Conservation (phyloP, 2,797 vertebrate species). For the Arnoldichthys spilopterus region DNA sequence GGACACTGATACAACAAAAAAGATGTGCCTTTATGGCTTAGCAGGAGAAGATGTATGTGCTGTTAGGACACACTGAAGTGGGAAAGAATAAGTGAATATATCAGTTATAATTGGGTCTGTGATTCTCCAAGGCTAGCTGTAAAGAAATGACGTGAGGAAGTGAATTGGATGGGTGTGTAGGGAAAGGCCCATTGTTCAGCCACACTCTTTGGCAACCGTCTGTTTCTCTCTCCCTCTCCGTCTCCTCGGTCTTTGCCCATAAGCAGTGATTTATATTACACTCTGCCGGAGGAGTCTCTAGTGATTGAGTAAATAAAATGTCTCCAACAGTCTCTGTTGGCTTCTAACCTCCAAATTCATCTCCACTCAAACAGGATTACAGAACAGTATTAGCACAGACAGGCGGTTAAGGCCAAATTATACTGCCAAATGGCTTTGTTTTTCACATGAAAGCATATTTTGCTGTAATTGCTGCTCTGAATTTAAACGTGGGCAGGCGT, state of each 20-base stretch:
- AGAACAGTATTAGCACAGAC: slow-evolving; percentile 47
- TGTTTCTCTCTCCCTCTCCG: slow-evolving; percentile 1
- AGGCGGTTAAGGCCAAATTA: slow-evolving; percentile 51
- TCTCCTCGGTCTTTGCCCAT: slow-evolving; percentile 36
- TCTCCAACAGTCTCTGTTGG: slow-evolving; percentile 42
- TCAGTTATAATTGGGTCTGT: slow-evolving; percentile 3
- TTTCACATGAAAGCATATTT: slow-evolving; percentile 60
- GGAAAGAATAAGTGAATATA: not conserved
- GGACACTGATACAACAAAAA: too few species aligned
- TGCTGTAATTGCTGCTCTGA: slow-evolving; percentile 57
- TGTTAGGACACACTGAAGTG: slow-evolving; percentile 30
- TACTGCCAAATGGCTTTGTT: slow-evolving; percentile 61
- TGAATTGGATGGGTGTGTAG: slow-evolving; percentile 65
- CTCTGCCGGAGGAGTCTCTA: slow-evolving; percentile 43
- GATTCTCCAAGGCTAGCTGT: slow-evolving; percentile 47
- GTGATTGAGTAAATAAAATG: slow-evolving; percentile 48
- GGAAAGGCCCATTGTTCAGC: slow-evolving; percentile 60
- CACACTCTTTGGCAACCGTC: slow-evolving; percentile 22
- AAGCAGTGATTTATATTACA: slow-evolving; percentile 46
- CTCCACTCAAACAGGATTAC: slow-evolving; percentile 59
- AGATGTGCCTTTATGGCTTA: too few species aligned
- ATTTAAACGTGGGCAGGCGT: slow-evolving; percentile 56
- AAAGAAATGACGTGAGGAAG: slow-evolving; percentile 60
- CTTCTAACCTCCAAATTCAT: slow-evolving; percentile 50
- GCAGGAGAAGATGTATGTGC: not conserved